phyloP scores from a whole-genome alignment of 2,888 invertebrate species.

The Phrixothrix hirtus region DNA sequence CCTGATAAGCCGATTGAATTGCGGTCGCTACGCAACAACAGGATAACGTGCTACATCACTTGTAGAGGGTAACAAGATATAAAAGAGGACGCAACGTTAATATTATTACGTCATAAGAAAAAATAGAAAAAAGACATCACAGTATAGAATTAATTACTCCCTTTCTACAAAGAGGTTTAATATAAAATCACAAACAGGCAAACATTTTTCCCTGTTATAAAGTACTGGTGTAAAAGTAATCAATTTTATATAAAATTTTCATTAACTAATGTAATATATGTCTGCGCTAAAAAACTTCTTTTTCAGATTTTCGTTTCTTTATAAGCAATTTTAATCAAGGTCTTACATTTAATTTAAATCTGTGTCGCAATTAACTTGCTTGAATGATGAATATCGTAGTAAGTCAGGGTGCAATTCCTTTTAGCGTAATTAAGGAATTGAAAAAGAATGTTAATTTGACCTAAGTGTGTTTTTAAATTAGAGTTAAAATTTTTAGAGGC shows the following conservation, averaged over 20 bases:
- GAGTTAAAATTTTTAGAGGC: too few species aligned
- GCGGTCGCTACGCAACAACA: conserved; percentile 37
- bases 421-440: conserved; percentile 24
- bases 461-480: conserved; percentile 16
- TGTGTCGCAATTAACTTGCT: conserved; percentile 42
- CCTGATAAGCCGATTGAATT: conserved; percentile 40
- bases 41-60: conserved; percentile 15
- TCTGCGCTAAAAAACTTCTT: too few species aligned
- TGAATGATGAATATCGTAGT: conserved; percentile 37
- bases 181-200: too few species aligned
- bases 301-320: too few species aligned
- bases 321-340: conserved; percentile 36
- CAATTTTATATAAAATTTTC: conserved; percentile 10
- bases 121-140: too few species aligned
- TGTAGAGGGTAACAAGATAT: conserved; percentile 8
- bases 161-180: too few species aligned
- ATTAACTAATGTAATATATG: conserved; percentile 19
- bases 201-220: too few species aligned
- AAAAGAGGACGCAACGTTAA: too few species aligned
- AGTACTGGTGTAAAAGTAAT: too few species aligned
- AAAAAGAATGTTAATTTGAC: conserved; percentile 14
- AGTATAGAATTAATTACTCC: too few species aligned
- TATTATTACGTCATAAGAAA: too few species aligned
- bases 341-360: conserved; percentile 40
- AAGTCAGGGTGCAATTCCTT: conserved; percentile 19